phyloP scores from a whole-genome alignment of 2,888 invertebrate genomes.

The Xylophagus ater region DNA sequence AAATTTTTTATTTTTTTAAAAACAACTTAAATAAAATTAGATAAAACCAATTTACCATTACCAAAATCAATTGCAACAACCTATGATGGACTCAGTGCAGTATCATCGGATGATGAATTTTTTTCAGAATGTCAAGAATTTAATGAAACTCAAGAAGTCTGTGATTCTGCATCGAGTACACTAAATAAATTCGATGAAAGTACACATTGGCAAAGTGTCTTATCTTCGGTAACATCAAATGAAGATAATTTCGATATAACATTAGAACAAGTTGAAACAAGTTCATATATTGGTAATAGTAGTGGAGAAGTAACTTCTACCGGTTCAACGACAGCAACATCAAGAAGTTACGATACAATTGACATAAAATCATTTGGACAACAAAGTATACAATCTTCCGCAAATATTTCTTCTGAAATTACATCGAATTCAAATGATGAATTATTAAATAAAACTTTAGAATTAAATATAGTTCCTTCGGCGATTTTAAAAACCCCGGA shows the following conservation, averaged over 20 bases:
- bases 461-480: too few relatives aligned
- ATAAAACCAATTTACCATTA: conserved; percentile 12
- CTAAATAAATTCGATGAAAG: too few relatives aligned
- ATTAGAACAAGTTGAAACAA: conserved; percentile 4
- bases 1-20: too few relatives aligned
- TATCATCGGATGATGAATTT: conserved; percentile 29
- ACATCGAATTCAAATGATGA: background rate
- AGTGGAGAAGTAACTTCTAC: background rate
- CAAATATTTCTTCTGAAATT: too few relatives aligned
- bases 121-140: conserved; percentile 32
- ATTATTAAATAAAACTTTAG: too few relatives aligned
- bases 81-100: conserved; percentile 20
- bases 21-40: too few relatives aligned
- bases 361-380: conserved; percentile 1
- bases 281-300: background rate
- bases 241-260: conserved; percentile 13
- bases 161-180: too few relatives aligned
- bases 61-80: conserved; percentile 2
- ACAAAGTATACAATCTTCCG: too few relatives aligned
- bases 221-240: conserved; percentile 11
- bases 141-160: conserved; percentile 13
- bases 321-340: background rate
- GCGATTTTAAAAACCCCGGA: too few relatives aligned
- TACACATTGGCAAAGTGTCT: conserved; percentile 10
- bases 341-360: background rate